Evolutionary conservation across 2,797 vertebrate genomes (phyloP), one percentile per base, ranked within the genome.

Genomic region (Diplodus puntazzo): DNA sequence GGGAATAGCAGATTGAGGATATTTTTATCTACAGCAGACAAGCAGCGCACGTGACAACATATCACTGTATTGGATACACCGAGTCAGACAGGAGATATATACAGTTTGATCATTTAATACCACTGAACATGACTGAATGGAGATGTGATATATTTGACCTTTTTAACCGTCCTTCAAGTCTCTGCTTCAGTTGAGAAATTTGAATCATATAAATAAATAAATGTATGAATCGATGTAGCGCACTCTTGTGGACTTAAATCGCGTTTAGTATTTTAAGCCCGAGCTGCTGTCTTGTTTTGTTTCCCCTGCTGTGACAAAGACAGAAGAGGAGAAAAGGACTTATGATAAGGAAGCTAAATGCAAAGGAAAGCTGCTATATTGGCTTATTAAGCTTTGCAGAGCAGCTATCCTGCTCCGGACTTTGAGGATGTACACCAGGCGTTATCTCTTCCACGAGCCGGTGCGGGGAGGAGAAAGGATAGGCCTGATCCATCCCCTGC

Each of bases 401-500:
- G 81, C 67, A 49, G 23, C 82, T 79, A 77, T 86, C 69, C 79
- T 61, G 73, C 57, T 74, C 65, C 67, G 54, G 75, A 79, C 89
- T 91, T 91, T 89, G 74, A 87, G 87, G 75, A 75, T 59, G 57
- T 82, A 80, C 83, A 92, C 69, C 87, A 84, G 79, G 82, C 70
- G 79, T 93, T 93, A 92, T 94, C 90, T 78, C 57, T 70, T 49
- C 79, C 77, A 70, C 88, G 79, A 88, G 82, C 70, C 89, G 74
- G 70, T 66, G 64, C 63, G 82, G 73, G 69, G 71, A 81, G 69
- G 80, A 53, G 45, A 63, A 64, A 55, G 73, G 73, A 88, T 73
- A 79, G 64, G 75, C 73, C 71, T 88, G 85, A 92, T 88, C 85
- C 80, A 77, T 88, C 84, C 86, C 91, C 88, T 78, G 75, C 88